phyloP scores from a whole-genome alignment of 2,888 invertebrate genomes.

The Baronia brevicornis region DNA sequence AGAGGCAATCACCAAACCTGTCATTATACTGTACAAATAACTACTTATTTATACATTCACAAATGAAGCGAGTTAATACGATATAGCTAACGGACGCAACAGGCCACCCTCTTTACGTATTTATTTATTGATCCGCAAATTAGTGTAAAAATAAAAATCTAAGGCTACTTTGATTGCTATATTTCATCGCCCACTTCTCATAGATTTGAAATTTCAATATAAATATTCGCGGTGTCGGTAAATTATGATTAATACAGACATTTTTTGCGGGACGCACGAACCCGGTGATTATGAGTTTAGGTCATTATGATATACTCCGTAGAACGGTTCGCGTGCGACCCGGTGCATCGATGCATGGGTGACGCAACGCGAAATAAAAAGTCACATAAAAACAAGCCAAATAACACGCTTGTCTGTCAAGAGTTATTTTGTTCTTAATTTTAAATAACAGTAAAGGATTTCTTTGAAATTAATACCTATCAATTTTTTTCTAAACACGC shows the following conservation, averaged over 20 bases:
- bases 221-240: conserved; percentile 47
- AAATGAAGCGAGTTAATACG: conserved; percentile 47
- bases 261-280: conserved; percentile 40
- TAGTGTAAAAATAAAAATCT: conserved; percentile 31
- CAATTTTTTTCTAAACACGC: no score
- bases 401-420: no score
- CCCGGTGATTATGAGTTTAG: conserved; percentile 52
- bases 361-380: conserved; percentile 29
- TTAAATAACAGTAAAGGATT: no score
- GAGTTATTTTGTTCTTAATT: no score
- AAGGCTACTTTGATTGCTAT: conserved; percentile 38
- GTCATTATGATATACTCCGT: conserved; percentile 57
- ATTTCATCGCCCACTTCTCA: conserved; percentile 47
- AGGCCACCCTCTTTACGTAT: conserved; percentile 33
- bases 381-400: no score
- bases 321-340: conserved; percentile 51
- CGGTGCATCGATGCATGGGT: conserved; percentile 36
- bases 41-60: conserved; percentile 57
- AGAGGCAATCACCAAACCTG: conserved; percentile 64
- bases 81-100: conserved; percentile 30
- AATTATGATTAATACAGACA: conserved; percentile 60
- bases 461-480: no score
- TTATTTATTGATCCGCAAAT: conserved; percentile 49
- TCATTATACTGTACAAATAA: conserved; percentile 71
- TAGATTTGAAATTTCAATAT: conserved; percentile 28